phyloP scores from a whole-genome alignment of 2,113 vertebrate genomes.

The Hydrolagus affinis region DNA sequence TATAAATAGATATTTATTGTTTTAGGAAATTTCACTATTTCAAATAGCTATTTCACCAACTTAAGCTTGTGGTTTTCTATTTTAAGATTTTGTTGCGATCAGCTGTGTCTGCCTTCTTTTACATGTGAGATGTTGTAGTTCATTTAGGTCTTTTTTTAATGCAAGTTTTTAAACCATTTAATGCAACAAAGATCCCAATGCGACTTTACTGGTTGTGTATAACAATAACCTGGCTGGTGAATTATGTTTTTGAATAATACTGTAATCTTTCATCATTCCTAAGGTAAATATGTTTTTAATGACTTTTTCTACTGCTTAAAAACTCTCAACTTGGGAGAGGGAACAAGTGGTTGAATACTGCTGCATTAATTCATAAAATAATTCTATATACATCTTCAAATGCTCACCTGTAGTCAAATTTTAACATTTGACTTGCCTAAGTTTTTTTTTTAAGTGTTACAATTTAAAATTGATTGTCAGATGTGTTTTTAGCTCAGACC shows the following conservation, averaged over 20 bases:
- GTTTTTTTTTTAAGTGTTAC: too few species aligned
- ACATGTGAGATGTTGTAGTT: neutral
- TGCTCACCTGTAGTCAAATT: too few species aligned
- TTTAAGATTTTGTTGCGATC: neutral
- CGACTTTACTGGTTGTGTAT: neutral
- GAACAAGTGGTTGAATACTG: too few species aligned
- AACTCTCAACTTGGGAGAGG: neutral
- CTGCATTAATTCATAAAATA: too few species aligned
- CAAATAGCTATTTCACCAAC: neutral
- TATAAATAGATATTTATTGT: neutral
- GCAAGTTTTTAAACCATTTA: too few species aligned
- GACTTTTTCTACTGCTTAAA: neutral
- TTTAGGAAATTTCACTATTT: neutral
- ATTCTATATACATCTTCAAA: too few species aligned
- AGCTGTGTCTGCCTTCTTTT: neutral
- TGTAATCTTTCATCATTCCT: too few species aligned
- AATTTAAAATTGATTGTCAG: constrained; percentile 1
- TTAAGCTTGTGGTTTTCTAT: neutral
- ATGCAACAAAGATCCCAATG: neutral
- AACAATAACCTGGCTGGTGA: too few species aligned
- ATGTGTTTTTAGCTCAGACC: neutral
- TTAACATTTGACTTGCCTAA: too few species aligned
- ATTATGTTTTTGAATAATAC: too few species aligned
- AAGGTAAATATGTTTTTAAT: too few species aligned
- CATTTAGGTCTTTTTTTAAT: too few species aligned